Evolutionary conservation across 2,797 vertebrate genomes (phyloP), one percentile per base, ranked within the genome.

Genomic region (Melanotaenia nigrans): DNA sequence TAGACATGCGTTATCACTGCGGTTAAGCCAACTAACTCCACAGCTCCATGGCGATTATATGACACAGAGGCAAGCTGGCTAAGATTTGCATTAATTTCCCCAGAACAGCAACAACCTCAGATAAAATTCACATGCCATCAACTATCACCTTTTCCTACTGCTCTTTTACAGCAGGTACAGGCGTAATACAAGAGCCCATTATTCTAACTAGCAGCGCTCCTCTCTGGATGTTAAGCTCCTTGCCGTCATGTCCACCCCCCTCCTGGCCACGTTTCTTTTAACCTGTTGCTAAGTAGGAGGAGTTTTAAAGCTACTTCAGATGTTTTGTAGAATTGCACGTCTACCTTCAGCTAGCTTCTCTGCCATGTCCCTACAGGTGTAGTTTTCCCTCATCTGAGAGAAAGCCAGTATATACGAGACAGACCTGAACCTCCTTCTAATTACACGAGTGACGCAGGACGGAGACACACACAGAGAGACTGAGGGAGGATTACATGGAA

Each of bases 401-500:
- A 85, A 81, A 78, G 75, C 45, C 5, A 77, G 63, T 61, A 69
- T 88, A 85, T 77, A 87, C 84, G 70, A 77, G 77, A 84, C 84
- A 85, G 89, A 91, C 68, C 81, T 77, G 85, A 87, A 89, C 77
- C 88, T 65, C 83, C 74, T 79, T 62, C 80, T 84, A 88, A 90
- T 92, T 89, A 90, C 77, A 86, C 54, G n/a, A 35, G 73, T 92
- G 88, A 90, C 80, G 84, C 89, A 90, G 84, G 75, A 82, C 28
- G 7, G 76, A 80, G 71, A 78, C 63, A 79, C 65, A 77, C 65
- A 77, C 77, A 84, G 69, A 63, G 71, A 72, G 75, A 78, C 84
- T 73, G 79, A 77, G 85, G 79, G 85, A 87, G 88, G 89, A 92
- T 92, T 92, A 92, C 90, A 86, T 64, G 77, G 61, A 89, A 89